Base-by-base conservation (phyloP, 2,888 invertebrate genomes). In the Brenthis hecate region DNA sequence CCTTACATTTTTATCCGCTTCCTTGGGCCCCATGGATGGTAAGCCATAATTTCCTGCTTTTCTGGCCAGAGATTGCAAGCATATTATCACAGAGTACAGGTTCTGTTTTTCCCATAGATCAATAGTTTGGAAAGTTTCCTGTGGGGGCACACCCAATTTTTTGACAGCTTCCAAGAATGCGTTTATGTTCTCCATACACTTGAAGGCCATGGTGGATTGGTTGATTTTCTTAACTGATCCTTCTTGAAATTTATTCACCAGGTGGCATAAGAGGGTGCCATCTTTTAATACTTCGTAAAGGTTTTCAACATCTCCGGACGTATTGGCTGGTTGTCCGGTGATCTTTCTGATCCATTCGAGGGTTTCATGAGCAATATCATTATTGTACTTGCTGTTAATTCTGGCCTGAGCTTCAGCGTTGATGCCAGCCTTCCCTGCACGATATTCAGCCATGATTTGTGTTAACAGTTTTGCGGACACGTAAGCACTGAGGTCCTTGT, bases 161-260 rank as follows among this genome's bases (percentile, higher is more conserved):
- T 95, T 96, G 65, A 96, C 97, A 19, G 96, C 96, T 76, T 96
- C 96, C 73, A 98, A 91, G 90, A 99, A 99, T 54, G 96, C 96
- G 88, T 98, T 98, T 79, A 99, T 99, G 86, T 99, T 99, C 89
- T 99, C 99, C 99, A 99, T 99, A 91, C 98, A 98, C 86, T 99
- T 99, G 91, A 99, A 99, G 63, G 97, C 98, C 96, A 98, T 96
- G 77, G 95, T 94, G 61, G 96, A 96, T 79, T 95, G 95, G 88
- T 99, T 99, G 82, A 99, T 94, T 92, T 98, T 98, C 93, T 98
- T 98, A 64, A 99, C 96, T 11, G 96, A 95, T 2, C 97, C 97
- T 19, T 97, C 95, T 84, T 98, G 95, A 79, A 99, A 94, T 65
- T 94, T 93, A 87, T 99, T 99, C 63, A 96, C 97, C 77, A 99